Percentiles rank a stretch among this genome's conserved stretches.
Evolutionary conservation across 2,888 invertebrate species (phyloP).

Genomic region (Branchipolynoe longqiensis): DNA sequence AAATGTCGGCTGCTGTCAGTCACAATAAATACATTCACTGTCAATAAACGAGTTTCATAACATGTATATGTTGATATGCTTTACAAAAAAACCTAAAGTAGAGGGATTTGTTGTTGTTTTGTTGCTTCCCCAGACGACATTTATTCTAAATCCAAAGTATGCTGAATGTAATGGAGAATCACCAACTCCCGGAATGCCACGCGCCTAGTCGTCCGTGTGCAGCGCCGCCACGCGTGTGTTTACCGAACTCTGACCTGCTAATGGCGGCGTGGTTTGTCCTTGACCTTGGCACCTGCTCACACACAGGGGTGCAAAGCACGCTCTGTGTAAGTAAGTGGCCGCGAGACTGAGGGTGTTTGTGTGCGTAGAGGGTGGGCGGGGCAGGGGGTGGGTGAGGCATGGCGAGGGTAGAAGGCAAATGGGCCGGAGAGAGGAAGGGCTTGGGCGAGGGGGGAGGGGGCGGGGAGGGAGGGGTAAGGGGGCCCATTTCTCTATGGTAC

Average conservation of each 20-base stretch:
- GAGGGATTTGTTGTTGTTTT: not conserved
- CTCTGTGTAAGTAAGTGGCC: not conserved
- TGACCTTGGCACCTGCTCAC: not conserved
- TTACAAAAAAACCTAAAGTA: not conserved
- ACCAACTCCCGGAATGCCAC: slow-evolving; percentile 8
- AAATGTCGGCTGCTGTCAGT: not conserved
- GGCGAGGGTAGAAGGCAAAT: not conserved
- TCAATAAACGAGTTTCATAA: not conserved
- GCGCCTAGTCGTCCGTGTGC: not conserved
- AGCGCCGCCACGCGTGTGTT: slow-evolving; percentile 34
- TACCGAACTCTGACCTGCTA: slow-evolving; percentile 34
- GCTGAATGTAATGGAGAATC: too few relatives aligned
- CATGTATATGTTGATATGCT: not conserved
- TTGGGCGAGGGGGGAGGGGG: not conserved
- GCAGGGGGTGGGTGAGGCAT: not conserved
- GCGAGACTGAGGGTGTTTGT: not conserved
- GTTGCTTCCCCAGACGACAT: not conserved
- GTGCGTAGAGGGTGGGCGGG: not conserved
- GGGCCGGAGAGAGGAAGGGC: not conserved
- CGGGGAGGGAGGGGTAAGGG: not conserved
- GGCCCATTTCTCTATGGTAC: not conserved
- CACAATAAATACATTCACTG: not conserved
- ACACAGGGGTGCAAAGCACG: not conserved
- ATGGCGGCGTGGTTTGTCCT: not conserved
- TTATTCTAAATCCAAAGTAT: not conserved